These are phyloP conservation scores for Oncorhynchus clarkii DNA, from an alignment of 2,113 vertebrate genomes.

Conservation along the genomic window DNA sequence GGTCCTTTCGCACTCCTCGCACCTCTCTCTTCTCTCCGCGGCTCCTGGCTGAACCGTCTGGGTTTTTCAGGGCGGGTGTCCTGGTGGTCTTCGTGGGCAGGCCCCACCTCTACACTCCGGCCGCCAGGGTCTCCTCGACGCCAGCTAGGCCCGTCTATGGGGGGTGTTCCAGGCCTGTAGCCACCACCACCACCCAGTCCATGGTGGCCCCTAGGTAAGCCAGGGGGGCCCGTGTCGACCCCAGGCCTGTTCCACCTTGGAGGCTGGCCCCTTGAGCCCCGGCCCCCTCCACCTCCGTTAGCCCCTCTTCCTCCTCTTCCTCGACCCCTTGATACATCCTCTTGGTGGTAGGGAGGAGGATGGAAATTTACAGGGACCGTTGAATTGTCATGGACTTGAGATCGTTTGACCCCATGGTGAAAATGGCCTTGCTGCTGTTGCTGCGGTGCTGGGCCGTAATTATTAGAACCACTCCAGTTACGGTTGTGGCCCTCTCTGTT, in stretches of 20 bases:
- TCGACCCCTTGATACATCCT: constrained; percentile 57
- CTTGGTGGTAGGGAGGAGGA: constrained; percentile 52
- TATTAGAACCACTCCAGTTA: constrained; percentile 65
- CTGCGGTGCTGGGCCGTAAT: constrained; percentile 38
- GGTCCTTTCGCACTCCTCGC: constrained; percentile 42
- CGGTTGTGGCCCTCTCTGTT: constrained; percentile 72
- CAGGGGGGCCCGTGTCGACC: constrained; percentile 50
- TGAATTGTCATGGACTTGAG: constrained; percentile 33
- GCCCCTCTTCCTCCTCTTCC: constrained; percentile 61
- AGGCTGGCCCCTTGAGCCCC: constrained; percentile 52
- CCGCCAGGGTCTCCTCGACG: constrained; percentile 33
- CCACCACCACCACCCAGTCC: constrained; percentile 12
- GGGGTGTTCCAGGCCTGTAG: constrained; percentile 21
- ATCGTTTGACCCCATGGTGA: constrained; percentile 30
- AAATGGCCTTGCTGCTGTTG: constrained; percentile 59
- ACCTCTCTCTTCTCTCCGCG: constrained; percentile 37
- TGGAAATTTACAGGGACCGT: constrained; percentile 46
- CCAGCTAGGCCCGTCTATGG: constrained; percentile 47
- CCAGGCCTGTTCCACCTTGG: constrained; percentile 77
- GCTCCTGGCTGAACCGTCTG: constrained; percentile 55
- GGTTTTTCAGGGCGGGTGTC: constrained; percentile 48
- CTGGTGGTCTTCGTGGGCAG: constrained; percentile 31
- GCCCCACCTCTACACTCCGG: neutral
- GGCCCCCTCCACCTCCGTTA: constrained; percentile 17
- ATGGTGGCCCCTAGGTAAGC: constrained; percentile 52